phyloP scores from a whole-genome alignment of 2,888 invertebrate species.

The Caenorhabditis becei region DNA sequence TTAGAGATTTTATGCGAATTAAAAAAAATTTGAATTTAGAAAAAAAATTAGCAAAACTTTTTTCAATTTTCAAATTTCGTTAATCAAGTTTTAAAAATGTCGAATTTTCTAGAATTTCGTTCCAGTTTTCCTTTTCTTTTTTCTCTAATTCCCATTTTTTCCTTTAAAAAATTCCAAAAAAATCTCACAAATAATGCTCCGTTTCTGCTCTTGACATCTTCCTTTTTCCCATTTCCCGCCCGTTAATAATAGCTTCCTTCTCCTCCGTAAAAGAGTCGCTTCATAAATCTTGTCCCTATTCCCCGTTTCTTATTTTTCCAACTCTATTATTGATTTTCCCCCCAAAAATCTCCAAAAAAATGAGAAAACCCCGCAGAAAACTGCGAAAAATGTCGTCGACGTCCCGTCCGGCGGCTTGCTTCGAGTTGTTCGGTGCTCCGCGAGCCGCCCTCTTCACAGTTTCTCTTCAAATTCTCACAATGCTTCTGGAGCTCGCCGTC shows the following conservation, averaged over 20 bases:
- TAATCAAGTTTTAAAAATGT: too few species aligned
- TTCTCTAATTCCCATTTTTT: background rate
- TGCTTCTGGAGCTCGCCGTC: constrained; percentile 64
- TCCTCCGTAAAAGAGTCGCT: too few species aligned
- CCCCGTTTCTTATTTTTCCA: background rate
- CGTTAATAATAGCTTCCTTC: constrained; percentile 1
- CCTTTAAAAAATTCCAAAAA: background rate
- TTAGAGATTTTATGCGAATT: too few species aligned
- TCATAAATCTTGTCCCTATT: too few species aligned
- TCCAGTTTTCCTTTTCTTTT: background rate
- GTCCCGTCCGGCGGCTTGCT: constrained; percentile 50
- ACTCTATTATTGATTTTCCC: background rate
- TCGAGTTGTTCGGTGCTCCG: constrained; percentile 49
- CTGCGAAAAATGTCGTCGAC: constrained; percentile 1
- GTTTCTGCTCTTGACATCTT: constrained; percentile 31
- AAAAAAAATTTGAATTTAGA: too few species aligned
- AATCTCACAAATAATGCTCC: background rate
- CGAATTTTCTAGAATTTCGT: background rate
- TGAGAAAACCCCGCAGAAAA: constrained; percentile 41
- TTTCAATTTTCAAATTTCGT: too few species aligned
- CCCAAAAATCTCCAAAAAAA: background rate
- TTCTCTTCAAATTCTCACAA: constrained; percentile 53
- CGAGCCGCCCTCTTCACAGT: constrained; percentile 54
- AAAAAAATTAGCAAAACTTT: too few species aligned
- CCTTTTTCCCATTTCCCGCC: background rate